A percentile compares a stretch with the other conserved stretches of the same genome.
These are phyloP conservation scores for Nilaparvata lugens DNA, from an alignment of 1,140 invertebrate species.

Conservation along the genomic window DNA sequence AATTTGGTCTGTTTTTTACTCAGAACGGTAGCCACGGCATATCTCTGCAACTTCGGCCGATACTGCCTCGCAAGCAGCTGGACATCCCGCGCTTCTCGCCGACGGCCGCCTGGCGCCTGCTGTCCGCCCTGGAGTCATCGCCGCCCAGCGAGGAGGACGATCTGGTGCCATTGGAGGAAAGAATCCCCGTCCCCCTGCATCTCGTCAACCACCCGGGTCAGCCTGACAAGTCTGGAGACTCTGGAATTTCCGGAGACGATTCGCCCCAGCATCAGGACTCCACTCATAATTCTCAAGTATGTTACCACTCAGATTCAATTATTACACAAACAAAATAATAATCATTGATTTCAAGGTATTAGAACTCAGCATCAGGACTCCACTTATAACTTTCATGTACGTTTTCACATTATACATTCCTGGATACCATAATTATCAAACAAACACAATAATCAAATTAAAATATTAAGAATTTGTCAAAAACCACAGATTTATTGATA, in stretches of 20 bases:
- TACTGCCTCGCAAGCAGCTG: conserved; percentile 62
- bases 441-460: too few relatives aligned
- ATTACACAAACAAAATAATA: too few relatives aligned
- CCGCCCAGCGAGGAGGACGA: conserved; percentile 30
- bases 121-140: conserved; percentile 40
- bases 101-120: conserved; percentile 66
- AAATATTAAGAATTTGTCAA: too few relatives aligned
- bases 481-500: too few relatives aligned
- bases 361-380: not conserved
- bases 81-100: conserved; percentile 71
- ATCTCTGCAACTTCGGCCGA: conserved; percentile 60
- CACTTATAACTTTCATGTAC: too few relatives aligned
- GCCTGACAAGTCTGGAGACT: conserved; percentile 63
- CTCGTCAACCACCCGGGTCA: conserved; percentile 14
- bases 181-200: conserved; percentile 43
- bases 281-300: conserved; percentile 27
- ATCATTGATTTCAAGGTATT: not conserved
- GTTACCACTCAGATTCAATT: not conserved
- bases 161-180: conserved; percentile 41
- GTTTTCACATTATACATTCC: too few relatives aligned
- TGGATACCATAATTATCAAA: too few relatives aligned
- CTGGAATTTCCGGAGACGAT: conserved; percentile 66
- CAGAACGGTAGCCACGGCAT: conserved; percentile 42
- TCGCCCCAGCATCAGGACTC: conserved; percentile 36
- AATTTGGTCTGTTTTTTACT: not conserved